Conservation (phyloP, 2,797 vertebrate genomes). For the Melopsittacus undulatus region DNA sequence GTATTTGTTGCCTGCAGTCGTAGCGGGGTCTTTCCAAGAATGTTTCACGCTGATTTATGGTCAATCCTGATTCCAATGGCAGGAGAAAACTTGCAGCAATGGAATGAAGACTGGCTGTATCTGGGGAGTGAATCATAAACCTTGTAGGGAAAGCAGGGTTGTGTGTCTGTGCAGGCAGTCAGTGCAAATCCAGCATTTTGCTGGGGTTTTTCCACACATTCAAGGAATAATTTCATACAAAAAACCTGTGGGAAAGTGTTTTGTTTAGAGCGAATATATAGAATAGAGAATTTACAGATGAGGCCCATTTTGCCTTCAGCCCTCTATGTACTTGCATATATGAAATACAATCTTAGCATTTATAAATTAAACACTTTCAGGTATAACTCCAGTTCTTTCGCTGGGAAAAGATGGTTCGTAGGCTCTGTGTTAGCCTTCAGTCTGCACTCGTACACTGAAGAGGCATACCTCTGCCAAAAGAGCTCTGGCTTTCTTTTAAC, state of each 20-base stretch:
- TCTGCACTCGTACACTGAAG: not conserved
- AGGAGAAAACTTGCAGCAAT: slow-evolving; percentile 1
- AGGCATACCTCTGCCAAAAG: not conserved
- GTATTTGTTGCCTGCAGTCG: slow-evolving; percentile 66
- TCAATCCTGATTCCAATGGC: not conserved
- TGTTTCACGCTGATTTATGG: slow-evolving; percentile 8
- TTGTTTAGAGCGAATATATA: not conserved
- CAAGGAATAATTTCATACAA: not conserved
- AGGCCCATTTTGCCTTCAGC: not conserved
- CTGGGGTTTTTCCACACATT: not conserved
- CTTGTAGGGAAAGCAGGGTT: not conserved
- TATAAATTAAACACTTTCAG: not conserved
- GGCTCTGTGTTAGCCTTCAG: not conserved
- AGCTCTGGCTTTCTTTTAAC: not conserved
- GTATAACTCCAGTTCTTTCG: not conserved
- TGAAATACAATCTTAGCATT: not conserved
- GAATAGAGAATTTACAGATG: not conserved
- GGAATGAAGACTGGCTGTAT: not conserved
- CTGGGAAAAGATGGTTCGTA: not conserved
- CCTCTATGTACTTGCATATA: not conserved
- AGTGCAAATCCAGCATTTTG: not conserved
- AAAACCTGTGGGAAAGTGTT: not conserved
- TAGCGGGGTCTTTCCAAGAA: slow-evolving; percentile 29
- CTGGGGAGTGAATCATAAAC: not conserved
- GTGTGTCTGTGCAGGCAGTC: not conserved